Conservation (phyloP, 2,797 vertebrate species). For the Triplophysa bombifrons region DNA sequence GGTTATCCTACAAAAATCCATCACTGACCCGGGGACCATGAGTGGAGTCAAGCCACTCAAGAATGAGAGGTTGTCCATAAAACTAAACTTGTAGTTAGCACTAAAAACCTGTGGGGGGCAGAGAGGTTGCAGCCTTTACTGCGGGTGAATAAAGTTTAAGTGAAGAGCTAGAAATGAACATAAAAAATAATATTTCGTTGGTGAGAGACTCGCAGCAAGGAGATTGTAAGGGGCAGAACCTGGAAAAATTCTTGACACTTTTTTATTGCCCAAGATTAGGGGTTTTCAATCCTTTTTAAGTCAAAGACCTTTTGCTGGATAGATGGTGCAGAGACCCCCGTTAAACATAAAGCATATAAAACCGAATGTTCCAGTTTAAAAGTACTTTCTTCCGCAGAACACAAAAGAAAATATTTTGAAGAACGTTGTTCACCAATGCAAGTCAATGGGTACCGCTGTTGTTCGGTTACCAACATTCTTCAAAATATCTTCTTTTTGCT, state of each 20-base stretch:
- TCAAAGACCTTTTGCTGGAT: neutral
- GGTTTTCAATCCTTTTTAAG: neutral
- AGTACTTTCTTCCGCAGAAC: too few species aligned
- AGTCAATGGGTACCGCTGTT: too few species aligned
- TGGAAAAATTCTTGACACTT: neutral
- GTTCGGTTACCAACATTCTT: too few species aligned
- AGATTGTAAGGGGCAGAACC: neutral
- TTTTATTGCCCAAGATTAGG: neutral
- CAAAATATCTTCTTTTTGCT: too few species aligned
- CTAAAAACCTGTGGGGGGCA: neutral
- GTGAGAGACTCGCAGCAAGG: neutral
- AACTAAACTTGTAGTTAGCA: constrained; percentile 5
- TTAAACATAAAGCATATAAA: neutral
- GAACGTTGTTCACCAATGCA: too few species aligned
- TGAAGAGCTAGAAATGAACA: constrained; percentile 14
- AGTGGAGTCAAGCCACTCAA: constrained; percentile 7
- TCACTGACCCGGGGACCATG: constrained; percentile 26
- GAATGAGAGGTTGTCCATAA: constrained; percentile 2
- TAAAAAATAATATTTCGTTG: constrained; percentile 1
- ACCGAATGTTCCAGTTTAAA: neutral
- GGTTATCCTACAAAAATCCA: constrained; percentile 24
- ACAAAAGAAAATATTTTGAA: too few species aligned
- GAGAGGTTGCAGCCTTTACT: constrained; percentile 10
- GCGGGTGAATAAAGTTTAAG: constrained; percentile 31
- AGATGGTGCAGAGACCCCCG: neutral